Base-by-base conservation (phyloP, 1,140 invertebrate species). In the Apis cerana region DNA sequence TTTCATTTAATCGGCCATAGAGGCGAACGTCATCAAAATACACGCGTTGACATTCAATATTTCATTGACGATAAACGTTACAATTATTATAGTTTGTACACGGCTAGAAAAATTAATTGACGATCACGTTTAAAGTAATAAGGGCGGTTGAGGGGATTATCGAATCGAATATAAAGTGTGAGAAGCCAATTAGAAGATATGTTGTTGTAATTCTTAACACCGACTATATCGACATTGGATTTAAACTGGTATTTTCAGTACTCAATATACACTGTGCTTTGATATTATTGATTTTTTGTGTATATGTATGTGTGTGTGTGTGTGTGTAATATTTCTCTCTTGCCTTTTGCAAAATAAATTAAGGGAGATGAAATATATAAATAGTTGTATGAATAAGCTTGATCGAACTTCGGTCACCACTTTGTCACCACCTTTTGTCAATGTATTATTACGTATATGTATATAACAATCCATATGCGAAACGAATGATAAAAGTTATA, bases 21-120 rank as follows among this genome's bases (percentile, higher is more conserved):
- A 54, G 50, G 23, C 33, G 58, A 72, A 72, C 17, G 33, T 71
- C 21, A 23, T 80, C 27, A 50, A 72, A 21, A 70, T 70, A 69
- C 52, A 23, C 52, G 19, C 19, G 23, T 68, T 70, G 15, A 50
- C 43, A 23, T 12, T 78, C 43, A 0, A 71, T 48, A 27, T 2
- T 69, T 15, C 1, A 13, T 68, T 56, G 33, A 67, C 19, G 7
- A 19, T 13, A 23, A 50, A 27, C 13, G 7, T 43, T 50, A 13
- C 43, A 8, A 3, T 62, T 61, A 21, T 33, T 17, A 52, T 17
- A 58, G 19, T 62, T 62, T 65, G 74, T 82, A 68, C 74, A 50
- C 64, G 43, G 21, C 64, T 76, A 77, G 65, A 68, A 82, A 52
- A 82, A 76, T 76, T 76, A 76, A 76, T 82, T 82, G 71, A 82